These are phyloP conservation scores for Odontothrips loti DNA, from an alignment of 2,888 invertebrate species.

Conservation along the genomic window DNA sequence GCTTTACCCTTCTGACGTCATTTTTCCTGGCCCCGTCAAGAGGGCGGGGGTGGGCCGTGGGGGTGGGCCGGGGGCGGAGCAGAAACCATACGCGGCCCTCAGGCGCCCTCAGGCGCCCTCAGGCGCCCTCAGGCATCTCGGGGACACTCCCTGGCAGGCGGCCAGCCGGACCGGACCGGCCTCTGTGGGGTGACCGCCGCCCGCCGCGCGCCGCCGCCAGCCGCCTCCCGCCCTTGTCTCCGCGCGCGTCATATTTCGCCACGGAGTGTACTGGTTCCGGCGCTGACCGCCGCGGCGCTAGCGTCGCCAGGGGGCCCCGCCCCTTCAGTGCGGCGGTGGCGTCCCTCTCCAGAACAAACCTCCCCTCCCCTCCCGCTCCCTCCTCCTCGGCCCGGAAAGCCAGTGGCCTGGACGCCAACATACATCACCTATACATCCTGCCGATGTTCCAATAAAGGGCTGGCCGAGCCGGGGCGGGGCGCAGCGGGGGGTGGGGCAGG, in stretches of 20 bases:
- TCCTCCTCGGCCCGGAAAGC: background rate
- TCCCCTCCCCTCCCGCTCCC: background rate
- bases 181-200: no score
- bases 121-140: no score
- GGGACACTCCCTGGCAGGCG: no score
- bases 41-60: no score
- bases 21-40: background rate
- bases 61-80: no score
- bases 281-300: background rate
- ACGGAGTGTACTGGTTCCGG: background rate
- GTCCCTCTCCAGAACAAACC: background rate
- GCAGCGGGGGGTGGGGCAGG: background rate
- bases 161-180: no score
- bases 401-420: slow-evolving; percentile 20
- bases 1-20: background rate
- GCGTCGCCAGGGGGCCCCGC: background rate
- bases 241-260: no score
- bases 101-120: no score
- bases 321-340: background rate
- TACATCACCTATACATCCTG: slow-evolving; percentile 24
- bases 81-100: no score
- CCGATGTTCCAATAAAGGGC: slow-evolving; percentile 21
- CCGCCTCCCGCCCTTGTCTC: no score
- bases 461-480: background rate
- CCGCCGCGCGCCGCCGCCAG: no score